Percentiles rank a stretch among this genome's conserved stretches.
Conservation (phyloP, 2,797 vertebrate species). For the Enteromius trimaculatus region DNA sequence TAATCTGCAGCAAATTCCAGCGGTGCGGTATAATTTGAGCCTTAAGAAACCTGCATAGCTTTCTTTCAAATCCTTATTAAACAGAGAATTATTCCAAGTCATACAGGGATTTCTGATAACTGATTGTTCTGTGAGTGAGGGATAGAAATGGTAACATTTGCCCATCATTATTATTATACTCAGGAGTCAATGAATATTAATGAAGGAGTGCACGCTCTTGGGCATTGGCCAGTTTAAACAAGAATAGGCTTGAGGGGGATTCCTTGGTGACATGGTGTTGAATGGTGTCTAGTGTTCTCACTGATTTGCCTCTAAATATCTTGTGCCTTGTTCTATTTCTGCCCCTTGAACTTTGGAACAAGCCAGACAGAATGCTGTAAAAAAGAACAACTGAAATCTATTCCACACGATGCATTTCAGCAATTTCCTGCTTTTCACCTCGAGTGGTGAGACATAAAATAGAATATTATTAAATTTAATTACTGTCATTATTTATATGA, state of each 20-base stretch:
- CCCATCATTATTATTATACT: conserved; percentile 45
- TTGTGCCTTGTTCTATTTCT: conserved; percentile 36
- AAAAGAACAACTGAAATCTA: conserved; percentile 20
- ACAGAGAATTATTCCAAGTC: background rate
- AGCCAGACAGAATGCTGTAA: conserved; percentile 7
- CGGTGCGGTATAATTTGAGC: background rate
- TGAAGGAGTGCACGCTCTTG: conserved; percentile 44
- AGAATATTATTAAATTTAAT: background rate
- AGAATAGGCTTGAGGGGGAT: conserved; percentile 36
- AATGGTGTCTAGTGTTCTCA: conserved; percentile 31
- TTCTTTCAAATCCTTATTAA: conserved; percentile 27
- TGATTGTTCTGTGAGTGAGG: conserved; percentile 11
- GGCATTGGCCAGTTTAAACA: conserved; percentile 48
- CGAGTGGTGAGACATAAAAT: background rate
- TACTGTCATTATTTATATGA: background rate
- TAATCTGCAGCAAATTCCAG: background rate
- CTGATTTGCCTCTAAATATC: conserved; percentile 37
- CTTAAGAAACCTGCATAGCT: background rate
- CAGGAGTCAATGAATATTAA: conserved; percentile 54
- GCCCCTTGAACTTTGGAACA: background rate
- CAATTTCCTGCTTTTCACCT: background rate
- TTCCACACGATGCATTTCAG: background rate
- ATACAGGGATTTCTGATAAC: conserved; percentile 26
- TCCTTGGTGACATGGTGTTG: conserved; percentile 33
- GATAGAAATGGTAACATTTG: conserved; percentile 21